Conservation (phyloP, 2,113 vertebrate genomes). For the Plotosus lineatus region DNA sequence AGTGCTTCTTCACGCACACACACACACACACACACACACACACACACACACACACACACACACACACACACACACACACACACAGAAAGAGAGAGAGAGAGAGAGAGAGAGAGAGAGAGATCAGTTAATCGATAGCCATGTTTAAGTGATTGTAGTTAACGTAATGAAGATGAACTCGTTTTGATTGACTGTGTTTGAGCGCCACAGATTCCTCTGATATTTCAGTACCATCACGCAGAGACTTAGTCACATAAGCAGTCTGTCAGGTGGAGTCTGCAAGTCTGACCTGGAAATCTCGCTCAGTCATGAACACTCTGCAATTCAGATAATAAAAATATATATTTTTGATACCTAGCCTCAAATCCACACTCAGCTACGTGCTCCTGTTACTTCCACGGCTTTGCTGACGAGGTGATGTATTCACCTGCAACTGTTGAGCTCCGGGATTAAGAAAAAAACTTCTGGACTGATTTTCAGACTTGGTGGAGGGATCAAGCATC, state of each 20-base stretch:
- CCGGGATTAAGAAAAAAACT: too few species aligned
- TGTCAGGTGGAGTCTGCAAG: slow-evolving; percentile 18
- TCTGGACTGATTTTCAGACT: too few species aligned
- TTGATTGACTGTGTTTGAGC: not conserved
- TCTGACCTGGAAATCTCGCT: slow-evolving; percentile 26
- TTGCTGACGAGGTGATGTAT: too few species aligned
- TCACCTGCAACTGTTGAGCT: too few species aligned
- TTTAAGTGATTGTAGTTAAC: not conserved
- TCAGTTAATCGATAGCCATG: not conserved
- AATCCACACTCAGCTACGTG: not conserved
- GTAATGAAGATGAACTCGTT: not conserved
- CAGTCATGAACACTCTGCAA: slow-evolving; percentile 1
- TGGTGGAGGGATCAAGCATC: too few species aligned
- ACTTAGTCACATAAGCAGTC: slow-evolving; percentile 44
- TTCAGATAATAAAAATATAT: not conserved
- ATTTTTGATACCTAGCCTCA: not conserved
- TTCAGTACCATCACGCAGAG: slow-evolving; percentile 20
- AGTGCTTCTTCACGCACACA: not conserved
- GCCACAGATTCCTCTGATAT: slow-evolving; percentile 23
- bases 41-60: slow-evolving; percentile 9
- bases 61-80: slow-evolving; percentile 7
- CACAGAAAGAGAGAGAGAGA: too few species aligned
- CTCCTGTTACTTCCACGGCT: not conserved
- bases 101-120: too few species aligned
- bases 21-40: slow-evolving; percentile 9